phyloP scores from a whole-genome alignment of 2,797 vertebrate genomes.

The Emydoidea blandingii region DNA sequence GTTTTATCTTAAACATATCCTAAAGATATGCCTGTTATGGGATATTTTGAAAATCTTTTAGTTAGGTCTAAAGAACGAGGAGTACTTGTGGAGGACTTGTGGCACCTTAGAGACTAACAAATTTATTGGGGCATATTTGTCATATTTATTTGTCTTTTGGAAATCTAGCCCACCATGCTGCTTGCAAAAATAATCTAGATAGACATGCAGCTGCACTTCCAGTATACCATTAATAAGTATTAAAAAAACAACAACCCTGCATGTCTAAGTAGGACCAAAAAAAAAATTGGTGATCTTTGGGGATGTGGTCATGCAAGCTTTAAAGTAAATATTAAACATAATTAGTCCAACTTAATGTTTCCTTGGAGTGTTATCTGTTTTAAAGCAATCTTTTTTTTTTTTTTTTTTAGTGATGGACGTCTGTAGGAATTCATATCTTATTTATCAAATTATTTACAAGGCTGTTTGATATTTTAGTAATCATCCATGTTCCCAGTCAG shows the following conservation, averaged over 20 bases:
- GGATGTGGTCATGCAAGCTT: no score
- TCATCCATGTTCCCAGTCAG: background rate
- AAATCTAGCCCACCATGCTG: background rate
- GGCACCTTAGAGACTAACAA: no score
- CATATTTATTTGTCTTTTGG: background rate
- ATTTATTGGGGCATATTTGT: no score
- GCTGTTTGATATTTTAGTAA: background rate
- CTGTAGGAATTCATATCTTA: background rate
- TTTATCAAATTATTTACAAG: background rate
- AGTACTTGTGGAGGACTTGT: no score
- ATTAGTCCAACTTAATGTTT: background rate
- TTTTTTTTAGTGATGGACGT: background rate
- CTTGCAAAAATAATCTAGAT: background rate
- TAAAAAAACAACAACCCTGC: background rate
- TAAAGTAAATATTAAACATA: background rate
- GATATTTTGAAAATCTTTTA: background rate
- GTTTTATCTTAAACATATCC: background rate
- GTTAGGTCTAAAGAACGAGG: background rate
- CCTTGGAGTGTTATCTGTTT: background rate
- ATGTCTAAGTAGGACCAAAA: background rate
- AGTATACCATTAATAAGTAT: background rate
- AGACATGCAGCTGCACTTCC: background rate
- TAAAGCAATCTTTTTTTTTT: background rate
- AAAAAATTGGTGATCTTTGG: background rate
- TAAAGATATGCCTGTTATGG: background rate